Conservation (phyloP, 2,888 invertebrate genomes). For the Cataglyphis rosenhaueri region DNA sequence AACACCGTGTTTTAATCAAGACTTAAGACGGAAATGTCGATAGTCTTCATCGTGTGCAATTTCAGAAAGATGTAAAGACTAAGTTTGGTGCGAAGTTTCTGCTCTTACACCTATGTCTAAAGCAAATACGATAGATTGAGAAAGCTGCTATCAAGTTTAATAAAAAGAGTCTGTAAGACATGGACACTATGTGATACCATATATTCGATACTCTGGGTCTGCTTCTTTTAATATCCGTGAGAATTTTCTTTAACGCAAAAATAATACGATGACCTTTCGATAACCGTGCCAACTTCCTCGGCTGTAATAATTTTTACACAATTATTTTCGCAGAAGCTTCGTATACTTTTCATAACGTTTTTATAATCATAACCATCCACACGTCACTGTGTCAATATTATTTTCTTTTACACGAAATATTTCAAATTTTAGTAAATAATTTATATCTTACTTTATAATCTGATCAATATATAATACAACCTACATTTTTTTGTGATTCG, state of each 20-base stretch:
- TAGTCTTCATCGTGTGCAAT: conserved; percentile 44
- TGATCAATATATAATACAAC: background rate
- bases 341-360: conserved; percentile 30
- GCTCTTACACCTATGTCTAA: conserved; percentile 48
- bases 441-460: background rate
- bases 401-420: background rate
- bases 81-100: conserved; percentile 41
- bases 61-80: conserved; percentile 40
- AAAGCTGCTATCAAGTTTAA: conserved; percentile 53
- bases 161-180: conserved; percentile 37
- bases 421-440: conserved; percentile 31
- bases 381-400: background rate
- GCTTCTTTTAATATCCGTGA: conserved; percentile 49
- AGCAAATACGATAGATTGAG: conserved; percentile 50
- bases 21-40: conserved; percentile 46
- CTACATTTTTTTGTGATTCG: background rate
- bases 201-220: conserved; percentile 27
- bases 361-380: conserved; percentile 13
- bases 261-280: conserved; percentile 45
- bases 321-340: conserved; percentile 25
- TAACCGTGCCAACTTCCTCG: conserved; percentile 25
- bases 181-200: conserved; percentile 30
- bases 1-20: conserved; percentile 48
- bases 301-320: conserved; percentile 41
- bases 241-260: conserved; percentile 51